These are phyloP conservation scores for Pitta sordida DNA, from an alignment of 2,113 vertebrate species.

Conservation along the genomic window DNA sequence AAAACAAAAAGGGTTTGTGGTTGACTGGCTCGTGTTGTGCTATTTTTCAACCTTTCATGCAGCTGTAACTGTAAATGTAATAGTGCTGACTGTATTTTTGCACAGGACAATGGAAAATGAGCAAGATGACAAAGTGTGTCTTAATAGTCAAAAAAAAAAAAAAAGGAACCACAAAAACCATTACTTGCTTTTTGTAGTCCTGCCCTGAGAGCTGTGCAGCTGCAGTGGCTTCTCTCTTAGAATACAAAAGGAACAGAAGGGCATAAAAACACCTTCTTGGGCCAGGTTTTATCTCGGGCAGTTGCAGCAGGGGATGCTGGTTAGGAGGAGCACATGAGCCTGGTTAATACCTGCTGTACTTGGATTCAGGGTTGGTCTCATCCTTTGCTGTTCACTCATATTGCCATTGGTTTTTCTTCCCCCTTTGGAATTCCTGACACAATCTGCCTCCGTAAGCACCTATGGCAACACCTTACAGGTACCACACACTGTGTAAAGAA, in stretches of 20 bases:
- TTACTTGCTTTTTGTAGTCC: background rate
- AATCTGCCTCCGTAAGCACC: too few relatives aligned
- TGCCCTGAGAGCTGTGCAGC: background rate
- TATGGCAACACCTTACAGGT: too few relatives aligned
- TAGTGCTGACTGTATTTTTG: background rate
- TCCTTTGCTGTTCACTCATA: too few relatives aligned
- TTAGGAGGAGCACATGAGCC: background rate
- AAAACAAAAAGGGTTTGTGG: background rate
- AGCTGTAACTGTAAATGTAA: background rate
- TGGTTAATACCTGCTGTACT: background rate
- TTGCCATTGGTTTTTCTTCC: too few relatives aligned
- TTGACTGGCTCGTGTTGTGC: background rate
- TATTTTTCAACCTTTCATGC: background rate
- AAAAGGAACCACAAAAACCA: background rate
- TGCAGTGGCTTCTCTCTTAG: background rate
- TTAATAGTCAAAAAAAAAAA: background rate
- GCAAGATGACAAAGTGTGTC: background rate
- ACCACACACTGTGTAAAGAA: too few relatives aligned
- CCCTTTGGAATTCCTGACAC: too few relatives aligned
- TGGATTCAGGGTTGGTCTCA: too few relatives aligned
- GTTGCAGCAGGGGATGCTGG: rapidly evolving
- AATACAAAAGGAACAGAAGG: background rate
- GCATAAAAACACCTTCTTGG: background rate
- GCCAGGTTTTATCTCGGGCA: background rate
- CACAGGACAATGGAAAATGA: slow-evolving; percentile 13